These are phyloP conservation scores for Archegozetes longisetosus DNA, from an alignment of 1,140 invertebrate species.

Conservation along the genomic window DNA sequence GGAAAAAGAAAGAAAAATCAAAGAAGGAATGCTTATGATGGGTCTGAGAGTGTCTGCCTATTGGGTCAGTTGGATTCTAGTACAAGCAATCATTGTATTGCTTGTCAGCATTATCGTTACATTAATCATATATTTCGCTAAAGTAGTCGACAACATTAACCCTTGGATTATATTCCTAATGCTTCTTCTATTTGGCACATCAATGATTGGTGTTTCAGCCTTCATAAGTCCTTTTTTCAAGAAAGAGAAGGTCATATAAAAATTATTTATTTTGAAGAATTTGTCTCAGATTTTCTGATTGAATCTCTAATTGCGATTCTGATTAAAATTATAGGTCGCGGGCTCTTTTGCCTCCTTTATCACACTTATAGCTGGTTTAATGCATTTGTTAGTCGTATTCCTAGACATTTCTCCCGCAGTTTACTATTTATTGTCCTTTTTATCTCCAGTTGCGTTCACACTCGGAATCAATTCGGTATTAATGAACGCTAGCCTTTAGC, in stretches of 20 bases:
- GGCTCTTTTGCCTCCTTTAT: neutral
- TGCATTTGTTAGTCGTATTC: neutral
- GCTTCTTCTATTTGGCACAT: neutral
- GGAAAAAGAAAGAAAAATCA: conserved; percentile 11
- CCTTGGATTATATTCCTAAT: conserved; percentile 1
- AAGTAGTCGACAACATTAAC: neutral
- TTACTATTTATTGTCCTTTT: neutral
- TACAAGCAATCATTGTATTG: neutral
- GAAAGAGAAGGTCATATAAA: neutral
- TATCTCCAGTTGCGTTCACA: neutral
- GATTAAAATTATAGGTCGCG: neutral
- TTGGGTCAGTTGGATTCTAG: conserved; percentile 4
- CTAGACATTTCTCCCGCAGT: neutral
- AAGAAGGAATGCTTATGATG: conserved; percentile 7
- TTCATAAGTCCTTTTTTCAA: neutral
- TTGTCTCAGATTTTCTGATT: neutral
- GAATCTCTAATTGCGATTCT: neutral
- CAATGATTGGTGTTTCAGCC: neutral
- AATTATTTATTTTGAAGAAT: neutral
- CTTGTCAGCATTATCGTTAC: neutral
- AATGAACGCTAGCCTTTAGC: neutral
- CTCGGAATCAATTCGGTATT: neutral
- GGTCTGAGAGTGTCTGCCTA: neutral
- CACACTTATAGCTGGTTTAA: neutral
- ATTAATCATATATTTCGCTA: neutral